phyloP scores from a whole-genome alignment of 2,888 invertebrate genomes.

The Pyralis farinalis region DNA sequence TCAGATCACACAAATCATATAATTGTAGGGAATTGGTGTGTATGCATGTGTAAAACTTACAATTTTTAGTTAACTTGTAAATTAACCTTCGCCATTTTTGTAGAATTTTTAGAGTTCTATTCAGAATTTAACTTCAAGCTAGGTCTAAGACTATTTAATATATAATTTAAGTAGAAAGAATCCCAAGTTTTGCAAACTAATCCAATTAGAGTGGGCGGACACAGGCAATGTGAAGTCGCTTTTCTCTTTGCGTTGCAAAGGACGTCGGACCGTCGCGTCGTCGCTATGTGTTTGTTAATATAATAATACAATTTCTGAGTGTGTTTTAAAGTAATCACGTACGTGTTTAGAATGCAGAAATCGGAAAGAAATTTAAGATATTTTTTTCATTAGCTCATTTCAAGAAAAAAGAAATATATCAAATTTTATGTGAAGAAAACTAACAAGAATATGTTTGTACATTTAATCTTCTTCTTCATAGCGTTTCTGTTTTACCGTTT shows the following conservation, averaged over 20 bases:
- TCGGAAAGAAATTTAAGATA: not conserved
- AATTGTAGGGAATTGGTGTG: too few relatives aligned
- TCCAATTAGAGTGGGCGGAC: slow-evolving; percentile 51
- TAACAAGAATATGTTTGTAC: too few relatives aligned
- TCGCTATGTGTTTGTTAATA: slow-evolving; percentile 30
- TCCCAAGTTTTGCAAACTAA: slow-evolving; percentile 63
- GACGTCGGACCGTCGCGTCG: slow-evolving; percentile 15
- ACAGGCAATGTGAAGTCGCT: slow-evolving; percentile 14
- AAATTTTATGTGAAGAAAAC: too few relatives aligned
- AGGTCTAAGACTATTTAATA: slow-evolving; percentile 27
- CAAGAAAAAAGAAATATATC: too few relatives aligned
- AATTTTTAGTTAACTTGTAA: not conserved
- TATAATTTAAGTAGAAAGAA: slow-evolving; percentile 46
- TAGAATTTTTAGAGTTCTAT: slow-evolving; percentile 4
- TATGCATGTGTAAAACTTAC: too few relatives aligned
- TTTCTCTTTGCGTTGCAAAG: slow-evolving; percentile 3
- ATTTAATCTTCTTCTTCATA: too few relatives aligned
- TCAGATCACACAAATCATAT: too few relatives aligned
- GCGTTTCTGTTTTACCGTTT: too few relatives aligned
- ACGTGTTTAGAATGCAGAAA: slow-evolving; percentile 11
- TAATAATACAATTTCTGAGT: slow-evolving; percentile 11
- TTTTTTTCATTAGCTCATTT: too few relatives aligned
- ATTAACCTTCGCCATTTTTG: not conserved
- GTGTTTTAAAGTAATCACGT: slow-evolving; percentile 12
- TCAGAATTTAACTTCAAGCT: slow-evolving; percentile 4